Evolutionary conservation across 2,888 invertebrate species (phyloP).

Genomic region (Amphimallon solstitiale): DNA sequence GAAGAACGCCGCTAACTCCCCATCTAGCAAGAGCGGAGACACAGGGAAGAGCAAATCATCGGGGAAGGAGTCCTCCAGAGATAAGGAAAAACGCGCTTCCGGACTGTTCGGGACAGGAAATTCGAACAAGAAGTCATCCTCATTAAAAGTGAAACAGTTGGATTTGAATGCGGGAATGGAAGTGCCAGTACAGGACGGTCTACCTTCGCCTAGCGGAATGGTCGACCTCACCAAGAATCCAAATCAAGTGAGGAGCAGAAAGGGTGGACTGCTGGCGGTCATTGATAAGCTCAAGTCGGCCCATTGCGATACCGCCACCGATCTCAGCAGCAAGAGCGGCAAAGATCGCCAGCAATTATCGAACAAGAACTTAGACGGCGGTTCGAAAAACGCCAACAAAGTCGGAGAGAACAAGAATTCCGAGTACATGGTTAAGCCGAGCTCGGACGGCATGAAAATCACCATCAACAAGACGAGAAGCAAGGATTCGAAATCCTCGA

Average conservation of each 20-base stretch:
- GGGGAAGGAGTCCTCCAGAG: conserved; percentile 63
- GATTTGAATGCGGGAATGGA: conserved; percentile 64
- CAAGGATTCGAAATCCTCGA: conserved; percentile 66
- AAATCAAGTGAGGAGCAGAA: conserved; percentile 73
- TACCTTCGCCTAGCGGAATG: conserved; percentile 66
- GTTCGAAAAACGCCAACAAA: conserved; percentile 51
- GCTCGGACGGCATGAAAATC: conserved; percentile 89
- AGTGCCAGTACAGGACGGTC: conserved; percentile 53
- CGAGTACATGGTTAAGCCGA: conserved; percentile 90
- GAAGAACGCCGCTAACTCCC: conserved; percentile 81
- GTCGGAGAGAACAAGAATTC: conserved; percentile 72
- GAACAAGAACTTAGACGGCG: conserved; percentile 52
- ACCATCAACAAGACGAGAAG: conserved; percentile 90
- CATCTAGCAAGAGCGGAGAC: conserved; percentile 72
- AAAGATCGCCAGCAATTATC: conserved; percentile 51
- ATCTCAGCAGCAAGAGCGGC: conserved; percentile 62
- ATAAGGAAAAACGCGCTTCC: conserved; percentile 63
- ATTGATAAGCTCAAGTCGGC: conserved; percentile 87
- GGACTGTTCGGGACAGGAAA: conserved; percentile 45
- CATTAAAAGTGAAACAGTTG: conserved; percentile 73
- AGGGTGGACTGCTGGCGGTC: conserved; percentile 79
- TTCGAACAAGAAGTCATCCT: conserved; percentile 68
- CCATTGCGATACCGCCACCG: conserved; percentile 70
- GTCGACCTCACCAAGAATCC: conserved; percentile 71
- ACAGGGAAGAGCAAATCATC: conserved; percentile 65